Evolutionary conservation across 2,888 invertebrate genomes (phyloP).

Genomic region (Athalia cordata): DNA sequence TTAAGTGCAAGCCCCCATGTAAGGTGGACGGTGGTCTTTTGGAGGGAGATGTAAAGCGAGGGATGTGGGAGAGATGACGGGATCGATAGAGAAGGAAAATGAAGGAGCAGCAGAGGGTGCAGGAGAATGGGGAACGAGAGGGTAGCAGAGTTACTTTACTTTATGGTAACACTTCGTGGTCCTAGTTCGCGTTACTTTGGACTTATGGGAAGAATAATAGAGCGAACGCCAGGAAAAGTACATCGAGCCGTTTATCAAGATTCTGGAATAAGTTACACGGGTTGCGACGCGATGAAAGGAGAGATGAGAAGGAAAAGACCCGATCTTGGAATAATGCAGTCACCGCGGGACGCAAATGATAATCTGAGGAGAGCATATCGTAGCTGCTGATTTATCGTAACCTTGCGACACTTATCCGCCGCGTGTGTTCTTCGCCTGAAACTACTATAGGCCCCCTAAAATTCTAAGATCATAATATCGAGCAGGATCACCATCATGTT

Average conservation of each 20-base stretch:
- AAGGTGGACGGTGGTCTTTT: constrained; percentile 19
- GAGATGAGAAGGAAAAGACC: constrained; percentile 26
- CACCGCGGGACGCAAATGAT: constrained; percentile 46
- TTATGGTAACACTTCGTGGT: constrained; percentile 35
- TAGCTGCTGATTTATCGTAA: constrained; percentile 35
- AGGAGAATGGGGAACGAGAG: not conserved
- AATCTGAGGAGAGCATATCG: constrained; percentile 41
- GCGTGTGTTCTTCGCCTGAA: not conserved
- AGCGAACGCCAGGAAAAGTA: constrained; percentile 50
- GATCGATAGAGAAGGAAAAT: not conserved
- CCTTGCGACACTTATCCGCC: constrained; percentile 3
- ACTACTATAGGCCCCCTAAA: constrained; percentile 13
- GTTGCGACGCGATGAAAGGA: constrained; percentile 19
- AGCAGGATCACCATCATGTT: no score
- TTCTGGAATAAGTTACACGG: constrained; percentile 57
- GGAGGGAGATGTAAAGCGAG: constrained; percentile 23
- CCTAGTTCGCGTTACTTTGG: constrained; percentile 28
- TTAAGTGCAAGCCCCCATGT: constrained; percentile 21
- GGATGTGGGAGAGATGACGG: not conserved
- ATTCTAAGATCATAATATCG: no score
- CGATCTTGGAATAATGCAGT: constrained; percentile 44
- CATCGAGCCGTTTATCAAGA: constrained; percentile 61
- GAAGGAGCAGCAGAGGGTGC: not conserved
- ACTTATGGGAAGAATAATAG: constrained; percentile 46
- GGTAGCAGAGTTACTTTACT: constrained; percentile 33